These are phyloP conservation scores for Drosophila bunnanda DNA, from an alignment of 2,888 invertebrate genomes.

Conservation along the genomic window DNA sequence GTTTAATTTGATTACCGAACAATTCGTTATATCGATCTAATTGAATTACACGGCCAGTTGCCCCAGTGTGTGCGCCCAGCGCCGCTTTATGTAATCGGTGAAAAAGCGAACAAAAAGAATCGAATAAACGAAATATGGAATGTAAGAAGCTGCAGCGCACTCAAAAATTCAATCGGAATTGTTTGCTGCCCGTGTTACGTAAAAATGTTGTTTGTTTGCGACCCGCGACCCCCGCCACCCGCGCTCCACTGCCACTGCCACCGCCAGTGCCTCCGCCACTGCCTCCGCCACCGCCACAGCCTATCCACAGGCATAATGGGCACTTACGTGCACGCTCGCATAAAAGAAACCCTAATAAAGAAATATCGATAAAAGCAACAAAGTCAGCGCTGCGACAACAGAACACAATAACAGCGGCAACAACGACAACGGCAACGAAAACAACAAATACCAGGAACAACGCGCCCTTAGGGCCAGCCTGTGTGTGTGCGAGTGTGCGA, in stretches of 20 bases:
- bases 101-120: slow-evolving; percentile 7
- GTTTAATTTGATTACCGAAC: slow-evolving; percentile 67
- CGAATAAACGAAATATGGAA: slow-evolving; percentile 5
- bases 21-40: slow-evolving; percentile 47
- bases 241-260: not conserved
- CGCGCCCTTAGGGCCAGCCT: slow-evolving; percentile 26
- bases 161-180: slow-evolving; percentile 60
- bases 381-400: slow-evolving; percentile 47
- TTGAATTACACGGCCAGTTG: slow-evolving; percentile 39
- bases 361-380: slow-evolving; percentile 76
- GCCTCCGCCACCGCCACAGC: not conserved
- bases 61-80: slow-evolving; percentile 14
- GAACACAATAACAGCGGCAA: slow-evolving; percentile 37
- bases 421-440: slow-evolving; percentile 1
- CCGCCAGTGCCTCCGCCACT: slow-evolving; percentile 14
- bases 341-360: slow-evolving; percentile 79
- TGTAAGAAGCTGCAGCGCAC: slow-evolving; percentile 2
- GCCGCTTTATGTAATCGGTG: slow-evolving; percentile 61
- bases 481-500: slow-evolving; percentile 21
- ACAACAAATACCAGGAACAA: slow-evolving; percentile 22
- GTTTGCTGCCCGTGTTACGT: slow-evolving; percentile 67
- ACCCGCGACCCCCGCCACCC: not conserved
- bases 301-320: slow-evolving; percentile 52
- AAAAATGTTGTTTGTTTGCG: slow-evolving; percentile 50
- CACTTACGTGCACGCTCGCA: slow-evolving; percentile 79